Percentiles rank a stretch among this genome's conserved stretches.
phyloP scores from a whole-genome alignment of 2,113 vertebrate genomes.

The Campylomormyrus numenius region DNA sequence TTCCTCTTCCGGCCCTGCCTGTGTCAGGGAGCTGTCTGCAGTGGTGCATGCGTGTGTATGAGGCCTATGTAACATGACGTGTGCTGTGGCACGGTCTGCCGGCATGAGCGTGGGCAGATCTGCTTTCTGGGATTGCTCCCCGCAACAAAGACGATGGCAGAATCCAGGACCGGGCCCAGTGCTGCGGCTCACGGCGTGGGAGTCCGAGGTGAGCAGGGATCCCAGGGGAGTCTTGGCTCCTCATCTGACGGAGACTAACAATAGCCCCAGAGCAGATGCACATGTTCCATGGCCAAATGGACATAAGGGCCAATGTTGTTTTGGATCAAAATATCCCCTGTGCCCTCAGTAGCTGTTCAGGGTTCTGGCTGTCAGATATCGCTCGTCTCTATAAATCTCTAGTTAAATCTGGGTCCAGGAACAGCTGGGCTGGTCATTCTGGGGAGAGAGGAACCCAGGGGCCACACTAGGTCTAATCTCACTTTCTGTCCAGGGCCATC shows the following conservation, averaged over 20 bases:
- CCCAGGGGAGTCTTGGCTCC: conserved; percentile 60
- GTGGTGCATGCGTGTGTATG: neutral
- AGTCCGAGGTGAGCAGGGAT: conserved; percentile 41
- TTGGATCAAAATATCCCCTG: conserved; percentile 52
- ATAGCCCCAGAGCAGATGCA: conserved; percentile 61
- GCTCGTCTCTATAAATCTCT: conserved; percentile 55
- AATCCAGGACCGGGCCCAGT: neutral
- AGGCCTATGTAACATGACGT: neutral
- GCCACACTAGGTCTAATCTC: conserved; percentile 52
- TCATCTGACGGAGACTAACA: conserved; percentile 63
- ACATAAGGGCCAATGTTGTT: conserved; percentile 55
- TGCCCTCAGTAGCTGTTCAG: conserved; percentile 47
- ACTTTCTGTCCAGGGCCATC: conserved; percentile 14
- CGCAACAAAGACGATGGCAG: neutral
- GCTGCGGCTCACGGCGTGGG: neutral
- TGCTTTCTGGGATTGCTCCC: neutral
- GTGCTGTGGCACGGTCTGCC: neutral
- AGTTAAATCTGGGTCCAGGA: conserved; percentile 45
- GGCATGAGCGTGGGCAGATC: neutral
- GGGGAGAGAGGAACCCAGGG: conserved; percentile 41
- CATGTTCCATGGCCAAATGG: conserved; percentile 56
- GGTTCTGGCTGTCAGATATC: conserved; percentile 55
- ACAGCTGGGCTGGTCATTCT: conserved; percentile 54
- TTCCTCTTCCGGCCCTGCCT: neutral
- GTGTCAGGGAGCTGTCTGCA: neutral